These are phyloP conservation scores for Cossypha caffra DNA, from an alignment of 2,797 vertebrate genomes.

Conservation along the genomic window DNA sequence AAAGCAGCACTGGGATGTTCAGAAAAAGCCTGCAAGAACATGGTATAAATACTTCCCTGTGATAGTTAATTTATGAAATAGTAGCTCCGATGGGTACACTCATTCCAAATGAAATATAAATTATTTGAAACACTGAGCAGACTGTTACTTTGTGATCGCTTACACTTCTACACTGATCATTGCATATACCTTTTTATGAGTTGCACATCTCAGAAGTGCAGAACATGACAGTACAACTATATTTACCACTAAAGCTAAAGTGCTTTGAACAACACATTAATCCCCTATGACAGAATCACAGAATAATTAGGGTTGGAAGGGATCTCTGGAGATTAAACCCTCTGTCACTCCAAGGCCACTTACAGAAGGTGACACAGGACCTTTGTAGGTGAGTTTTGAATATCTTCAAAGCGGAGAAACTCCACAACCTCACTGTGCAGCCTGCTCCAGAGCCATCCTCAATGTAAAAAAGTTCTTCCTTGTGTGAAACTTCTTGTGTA, in stretches of 20 bases:
- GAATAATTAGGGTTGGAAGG: background rate
- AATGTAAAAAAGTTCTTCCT: background rate
- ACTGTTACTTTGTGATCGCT: background rate
- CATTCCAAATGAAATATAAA: background rate
- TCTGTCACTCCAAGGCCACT: rapidly evolving
- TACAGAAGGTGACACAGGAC: background rate
- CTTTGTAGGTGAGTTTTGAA: background rate
- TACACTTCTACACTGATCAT: background rate
- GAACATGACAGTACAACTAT: rapidly evolving
- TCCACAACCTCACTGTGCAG: background rate
- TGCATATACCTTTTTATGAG: background rate
- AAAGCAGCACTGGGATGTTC: background rate
- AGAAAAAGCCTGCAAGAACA: background rate
- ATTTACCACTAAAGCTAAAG: background rate
- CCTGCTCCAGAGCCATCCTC: background rate
- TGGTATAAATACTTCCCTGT: background rate
- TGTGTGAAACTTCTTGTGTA: background rate
- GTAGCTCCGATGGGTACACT: background rate
- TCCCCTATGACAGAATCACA: background rate
- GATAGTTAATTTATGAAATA: background rate
- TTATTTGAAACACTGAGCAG: background rate
- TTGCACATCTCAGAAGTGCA: background rate
- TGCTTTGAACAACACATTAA: background rate
- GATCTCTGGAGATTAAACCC: background rate
- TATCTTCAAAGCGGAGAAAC: background rate